Conservation (phyloP, 2,888 invertebrate genomes). For the Ferdinandea cuprea region DNA sequence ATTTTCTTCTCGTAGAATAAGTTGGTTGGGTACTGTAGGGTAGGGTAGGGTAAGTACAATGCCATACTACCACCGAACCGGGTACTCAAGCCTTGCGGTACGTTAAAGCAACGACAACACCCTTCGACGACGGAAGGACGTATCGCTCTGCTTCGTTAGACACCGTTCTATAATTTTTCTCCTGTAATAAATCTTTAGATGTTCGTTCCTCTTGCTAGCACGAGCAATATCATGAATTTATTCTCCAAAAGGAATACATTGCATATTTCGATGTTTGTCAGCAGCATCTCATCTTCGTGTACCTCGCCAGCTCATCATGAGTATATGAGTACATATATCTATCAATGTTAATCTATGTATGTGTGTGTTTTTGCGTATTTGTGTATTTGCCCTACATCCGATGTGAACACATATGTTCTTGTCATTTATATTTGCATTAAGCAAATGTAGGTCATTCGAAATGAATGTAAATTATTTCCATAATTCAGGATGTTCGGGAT, state of each 20-base stretch:
- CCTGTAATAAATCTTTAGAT: slow-evolving; percentile 50
- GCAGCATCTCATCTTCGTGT: slow-evolving; percentile 1
- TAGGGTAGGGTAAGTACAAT: no score
- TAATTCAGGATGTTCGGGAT: slow-evolving; percentile 49
- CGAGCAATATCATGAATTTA: slow-evolving; percentile 40
- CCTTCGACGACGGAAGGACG: slow-evolving; percentile 26
- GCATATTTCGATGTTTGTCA: slow-evolving; percentile 56
- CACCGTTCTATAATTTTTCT: slow-evolving; percentile 38
- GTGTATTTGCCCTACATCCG: slow-evolving; percentile 6
- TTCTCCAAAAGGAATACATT: slow-evolving; percentile 44
- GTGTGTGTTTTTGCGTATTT: neutral
- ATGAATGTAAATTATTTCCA: slow-evolving; percentile 54
- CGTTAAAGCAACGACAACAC: slow-evolving; percentile 23
- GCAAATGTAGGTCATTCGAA: slow-evolving; percentile 60
- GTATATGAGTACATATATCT: no score
- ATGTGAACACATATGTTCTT: slow-evolving; percentile 39
- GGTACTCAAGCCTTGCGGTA: slow-evolving; percentile 36
- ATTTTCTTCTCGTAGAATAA: slow-evolving; percentile 24
- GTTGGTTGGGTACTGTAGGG: no score
- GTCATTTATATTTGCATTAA: slow-evolving; percentile 57
- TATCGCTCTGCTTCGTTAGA: slow-evolving; percentile 46
- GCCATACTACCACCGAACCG: neutral
- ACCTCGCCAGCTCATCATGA: slow-evolving; percentile 1
- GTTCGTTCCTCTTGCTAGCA: neutral
- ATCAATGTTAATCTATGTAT: no score